A percentile compares a stretch with the other conserved stretches of the same genome.
Conservation (phyloP, 1,140 invertebrate genomes). For the Chironomus striatipennis region DNA sequence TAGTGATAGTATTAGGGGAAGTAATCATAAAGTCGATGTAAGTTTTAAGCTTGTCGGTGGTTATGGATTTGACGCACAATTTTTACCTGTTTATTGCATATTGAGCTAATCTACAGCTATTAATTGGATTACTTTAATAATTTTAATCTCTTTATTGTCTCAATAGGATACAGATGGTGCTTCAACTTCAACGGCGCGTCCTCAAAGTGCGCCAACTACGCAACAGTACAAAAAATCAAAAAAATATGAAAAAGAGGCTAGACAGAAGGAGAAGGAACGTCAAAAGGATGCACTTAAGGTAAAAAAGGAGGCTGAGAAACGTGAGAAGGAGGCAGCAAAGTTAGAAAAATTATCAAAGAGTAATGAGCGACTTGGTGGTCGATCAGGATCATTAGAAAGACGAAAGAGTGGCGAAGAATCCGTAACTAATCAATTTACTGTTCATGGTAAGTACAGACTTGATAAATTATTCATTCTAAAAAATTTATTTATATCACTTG, state of each 20-base stretch:
- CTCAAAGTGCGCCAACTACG: not conserved
- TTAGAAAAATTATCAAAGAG: constrained; percentile 40
- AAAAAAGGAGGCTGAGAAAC: constrained; percentile 35
- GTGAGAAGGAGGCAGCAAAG: constrained; percentile 38
- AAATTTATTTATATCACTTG: constrained; percentile 22
- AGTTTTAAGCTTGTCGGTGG: not conserved
- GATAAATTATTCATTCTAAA: constrained; percentile 4
- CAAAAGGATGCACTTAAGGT: constrained; percentile 37
- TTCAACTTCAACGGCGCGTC: not conserved
- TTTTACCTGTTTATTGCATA: not conserved
- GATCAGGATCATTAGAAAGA: constrained; percentile 44
- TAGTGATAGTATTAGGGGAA: constrained; percentile 2
- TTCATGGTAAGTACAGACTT: constrained; percentile 30
- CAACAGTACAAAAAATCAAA: constrained; percentile 16
- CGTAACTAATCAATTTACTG: constrained; percentile 44
- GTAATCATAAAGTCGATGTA: constrained; percentile 17
- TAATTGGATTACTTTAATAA: not conserved
- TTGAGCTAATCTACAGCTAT: not conserved
- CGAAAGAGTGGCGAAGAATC: constrained; percentile 44
- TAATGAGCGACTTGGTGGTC: constrained; percentile 35
- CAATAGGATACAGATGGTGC: not conserved
- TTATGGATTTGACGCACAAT: not conserved
- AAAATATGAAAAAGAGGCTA: constrained; percentile 25
- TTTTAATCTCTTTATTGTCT: not conserved
- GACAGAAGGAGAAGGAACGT: constrained; percentile 37